Conservation (phyloP, 1,140 invertebrate genomes). For the Mizuhopecten yessoensis region DNA sequence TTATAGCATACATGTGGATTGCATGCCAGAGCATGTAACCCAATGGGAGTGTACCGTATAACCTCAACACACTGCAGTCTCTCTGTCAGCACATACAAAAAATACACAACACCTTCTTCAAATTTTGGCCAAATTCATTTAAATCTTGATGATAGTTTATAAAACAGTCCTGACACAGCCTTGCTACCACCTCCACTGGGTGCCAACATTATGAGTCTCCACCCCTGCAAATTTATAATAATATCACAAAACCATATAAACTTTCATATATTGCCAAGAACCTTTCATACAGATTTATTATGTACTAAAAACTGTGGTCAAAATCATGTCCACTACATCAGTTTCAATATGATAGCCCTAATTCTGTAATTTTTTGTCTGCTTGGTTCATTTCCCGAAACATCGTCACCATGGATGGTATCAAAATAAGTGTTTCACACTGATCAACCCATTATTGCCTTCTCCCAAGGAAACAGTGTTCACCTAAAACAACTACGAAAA, state of each 20-base stretch:
- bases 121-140: not conserved
- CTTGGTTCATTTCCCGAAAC: not conserved
- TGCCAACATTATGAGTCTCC: not conserved
- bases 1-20: slow-evolving; percentile 26
- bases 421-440: not conserved
- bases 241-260: not conserved
- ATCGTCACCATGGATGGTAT: not conserved
- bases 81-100: not conserved
- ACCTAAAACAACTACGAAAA: not conserved
- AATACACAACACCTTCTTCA: not conserved
- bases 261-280: not conserved
- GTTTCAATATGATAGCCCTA: no score
- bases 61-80: no score
- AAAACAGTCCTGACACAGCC: not conserved
- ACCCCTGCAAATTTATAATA: not conserved
- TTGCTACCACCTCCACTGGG: not conserved
- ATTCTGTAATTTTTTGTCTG: no score
- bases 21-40: slow-evolving; percentile 36
- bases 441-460: not conserved
- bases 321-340: no score
- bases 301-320: no score
- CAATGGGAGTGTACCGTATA: not conserved
- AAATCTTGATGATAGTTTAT: slow-evolving; percentile 16
- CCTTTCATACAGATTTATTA: not conserved
- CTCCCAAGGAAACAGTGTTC: not conserved